A percentile compares a stretch with the other conserved stretches of the same genome.
phyloP scores from a whole-genome alignment of 2,797 vertebrate species.

The Pipistrellus kuhlii region DNA sequence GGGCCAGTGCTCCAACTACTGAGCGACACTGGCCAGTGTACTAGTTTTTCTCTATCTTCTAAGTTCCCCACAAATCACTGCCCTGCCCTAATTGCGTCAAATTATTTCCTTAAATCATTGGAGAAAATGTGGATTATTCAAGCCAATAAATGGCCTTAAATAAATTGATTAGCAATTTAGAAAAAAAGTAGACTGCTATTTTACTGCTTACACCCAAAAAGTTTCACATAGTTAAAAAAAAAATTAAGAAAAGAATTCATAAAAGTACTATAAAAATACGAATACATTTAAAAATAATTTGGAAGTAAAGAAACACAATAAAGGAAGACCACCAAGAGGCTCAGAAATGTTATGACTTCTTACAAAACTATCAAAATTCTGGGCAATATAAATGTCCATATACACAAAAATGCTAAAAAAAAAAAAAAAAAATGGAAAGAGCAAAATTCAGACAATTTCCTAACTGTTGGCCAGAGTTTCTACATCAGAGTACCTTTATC shows the following conservation, averaged over 20 bases:
- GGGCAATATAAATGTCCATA: not conserved
- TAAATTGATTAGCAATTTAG: not conserved
- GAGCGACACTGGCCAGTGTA: too few relatives aligned
- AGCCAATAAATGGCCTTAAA: not conserved
- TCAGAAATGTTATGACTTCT: too few relatives aligned
- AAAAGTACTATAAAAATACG: not conserved
- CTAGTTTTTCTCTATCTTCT: not conserved
- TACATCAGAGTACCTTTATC: not conserved
- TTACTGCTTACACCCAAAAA: not conserved
- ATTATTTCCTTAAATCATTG: not conserved
- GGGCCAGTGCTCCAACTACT: too few relatives aligned
- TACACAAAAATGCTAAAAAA: not conserved
- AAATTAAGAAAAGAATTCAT: not conserved
- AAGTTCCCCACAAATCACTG: not conserved
- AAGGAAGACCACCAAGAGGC: too few relatives aligned
- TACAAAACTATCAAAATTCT: not conserved
- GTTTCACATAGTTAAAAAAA: not conserved
- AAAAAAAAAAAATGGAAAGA: not conserved
- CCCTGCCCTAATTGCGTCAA: not conserved
- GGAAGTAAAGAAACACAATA: not conserved
- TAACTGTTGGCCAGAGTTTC: not conserved
- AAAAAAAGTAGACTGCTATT: not conserved
- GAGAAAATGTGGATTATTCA: not conserved
- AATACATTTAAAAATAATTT: constrained; percentile 38
- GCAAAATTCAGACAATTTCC: not conserved